Conservation (phyloP, 2,113 vertebrate genomes). For the Cebidichthys violaceus region DNA sequence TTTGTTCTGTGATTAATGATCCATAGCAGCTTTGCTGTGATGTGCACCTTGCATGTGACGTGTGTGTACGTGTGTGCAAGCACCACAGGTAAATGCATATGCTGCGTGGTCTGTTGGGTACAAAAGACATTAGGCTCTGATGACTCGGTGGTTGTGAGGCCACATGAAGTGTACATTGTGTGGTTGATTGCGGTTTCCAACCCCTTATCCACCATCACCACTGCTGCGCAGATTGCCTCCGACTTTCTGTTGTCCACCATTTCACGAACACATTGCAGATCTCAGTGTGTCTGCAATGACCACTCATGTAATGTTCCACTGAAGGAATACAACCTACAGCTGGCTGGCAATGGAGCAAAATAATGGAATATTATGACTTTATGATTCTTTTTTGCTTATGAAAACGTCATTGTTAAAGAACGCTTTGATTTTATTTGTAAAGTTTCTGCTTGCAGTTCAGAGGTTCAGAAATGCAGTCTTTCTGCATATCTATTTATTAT, state of each 20-base stretch:
- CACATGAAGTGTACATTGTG: background rate
- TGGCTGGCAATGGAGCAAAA: no score
- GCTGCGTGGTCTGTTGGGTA: background rate
- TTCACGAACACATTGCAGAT: background rate
- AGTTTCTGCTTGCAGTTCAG: no score
- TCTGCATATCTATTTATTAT: no score
- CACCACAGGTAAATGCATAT: background rate
- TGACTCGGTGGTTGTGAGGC: background rate
- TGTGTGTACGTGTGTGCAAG: background rate
- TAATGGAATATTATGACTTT: no score
- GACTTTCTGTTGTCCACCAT: background rate
- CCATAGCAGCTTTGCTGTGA: background rate
- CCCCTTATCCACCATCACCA: background rate
- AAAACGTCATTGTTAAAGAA: no score
- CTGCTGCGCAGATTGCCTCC: background rate
- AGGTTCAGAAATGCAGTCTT: no score
- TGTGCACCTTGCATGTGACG: background rate
- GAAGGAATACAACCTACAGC: no score
- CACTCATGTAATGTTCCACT: no score
- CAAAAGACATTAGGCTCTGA: background rate
- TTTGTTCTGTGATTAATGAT: background rate
- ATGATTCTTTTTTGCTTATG: no score
- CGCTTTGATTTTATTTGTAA: no score
- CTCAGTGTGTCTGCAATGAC: no score
- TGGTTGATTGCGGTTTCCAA: background rate